phyloP scores from a whole-genome alignment of 2,797 vertebrate species.

The Menidia menidia region DNA sequence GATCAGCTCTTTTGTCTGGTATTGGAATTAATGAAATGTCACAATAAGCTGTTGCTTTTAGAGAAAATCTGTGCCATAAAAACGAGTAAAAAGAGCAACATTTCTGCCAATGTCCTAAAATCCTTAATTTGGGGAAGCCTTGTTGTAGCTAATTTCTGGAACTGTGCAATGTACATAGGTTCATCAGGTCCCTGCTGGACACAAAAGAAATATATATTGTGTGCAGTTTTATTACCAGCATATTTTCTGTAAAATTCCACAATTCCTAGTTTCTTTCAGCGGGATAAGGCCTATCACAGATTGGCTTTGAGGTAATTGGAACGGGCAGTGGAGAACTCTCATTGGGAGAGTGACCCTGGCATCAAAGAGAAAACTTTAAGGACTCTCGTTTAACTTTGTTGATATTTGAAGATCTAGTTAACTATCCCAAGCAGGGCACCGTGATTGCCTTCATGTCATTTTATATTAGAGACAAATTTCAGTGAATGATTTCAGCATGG shows the following conservation, averaged over 20 bases:
- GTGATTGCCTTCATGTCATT: conserved; percentile 36
- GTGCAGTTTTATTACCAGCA: conserved; percentile 12
- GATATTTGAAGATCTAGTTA: conserved; percentile 30
- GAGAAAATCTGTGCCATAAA: neutral
- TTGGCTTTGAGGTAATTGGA: conserved; percentile 47
- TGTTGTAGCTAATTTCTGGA: conserved; percentile 31
- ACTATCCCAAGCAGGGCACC: conserved; percentile 13
- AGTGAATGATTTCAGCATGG: conserved; percentile 56
- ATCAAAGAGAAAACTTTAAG: conserved; percentile 36
- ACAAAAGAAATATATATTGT: neutral
- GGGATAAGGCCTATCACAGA: conserved; percentile 5
- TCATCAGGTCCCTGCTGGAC: conserved; percentile 20
- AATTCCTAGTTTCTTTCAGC: conserved; percentile 31
- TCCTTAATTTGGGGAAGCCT: conserved; percentile 5
- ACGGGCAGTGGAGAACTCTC: conserved; percentile 30
- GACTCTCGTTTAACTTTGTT: conserved; percentile 40
- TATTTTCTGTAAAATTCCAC: conserved; percentile 14
- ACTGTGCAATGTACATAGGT: conserved; percentile 30
- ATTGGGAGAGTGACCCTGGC: conserved; percentile 35
- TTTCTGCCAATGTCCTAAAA: conserved; percentile 7
- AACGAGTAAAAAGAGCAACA: neutral
- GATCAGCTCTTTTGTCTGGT: conserved; percentile 11
- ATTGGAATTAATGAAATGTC: neutral
- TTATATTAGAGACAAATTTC: conserved; percentile 36
- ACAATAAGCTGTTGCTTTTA: neutral